Conservation (phyloP, 1,140 invertebrate species). For the Augochlora pura region DNA sequence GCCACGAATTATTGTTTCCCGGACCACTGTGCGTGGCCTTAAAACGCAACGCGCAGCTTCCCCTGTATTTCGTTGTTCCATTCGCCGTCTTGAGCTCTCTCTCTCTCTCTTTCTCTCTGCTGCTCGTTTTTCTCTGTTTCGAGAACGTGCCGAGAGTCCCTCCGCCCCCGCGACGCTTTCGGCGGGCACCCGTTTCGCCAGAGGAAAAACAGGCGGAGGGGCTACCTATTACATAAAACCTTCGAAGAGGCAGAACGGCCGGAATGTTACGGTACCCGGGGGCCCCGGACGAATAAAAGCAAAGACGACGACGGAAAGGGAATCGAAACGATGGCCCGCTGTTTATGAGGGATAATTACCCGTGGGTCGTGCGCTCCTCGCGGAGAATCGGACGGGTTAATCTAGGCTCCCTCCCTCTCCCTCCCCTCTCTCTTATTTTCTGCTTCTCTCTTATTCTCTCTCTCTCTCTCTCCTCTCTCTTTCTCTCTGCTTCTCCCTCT, state of each 20-base stretch:
- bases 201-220: slow-evolving; percentile 37
- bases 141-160: neutral
- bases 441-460: too few species aligned
- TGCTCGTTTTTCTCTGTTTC: neutral
- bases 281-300: too few species aligned
- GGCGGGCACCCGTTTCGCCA: slow-evolving; percentile 23
- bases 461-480: too few species aligned
- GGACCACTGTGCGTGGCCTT: neutral
- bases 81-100: neutral
- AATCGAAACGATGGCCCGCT: too few species aligned
- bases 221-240: slow-evolving; percentile 52
- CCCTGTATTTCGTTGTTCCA: neutral
- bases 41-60: slow-evolving; percentile 21
- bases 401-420: too few species aligned
- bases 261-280: slow-evolving; percentile 42
- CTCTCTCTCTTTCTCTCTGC: neutral
- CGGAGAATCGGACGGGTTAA: too few species aligned
- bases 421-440: too few species aligned
- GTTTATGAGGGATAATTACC: too few species aligned
- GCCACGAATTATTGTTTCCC: slow-evolving; percentile 8
- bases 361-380: too few species aligned
- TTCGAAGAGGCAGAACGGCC: slow-evolving; percentile 32
- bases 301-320: too few species aligned
- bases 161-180: neutral
- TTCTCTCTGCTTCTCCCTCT: too few species aligned